phyloP scores from a whole-genome alignment of 2,113 vertebrate genomes.

The Clarias batrachus region DNA sequence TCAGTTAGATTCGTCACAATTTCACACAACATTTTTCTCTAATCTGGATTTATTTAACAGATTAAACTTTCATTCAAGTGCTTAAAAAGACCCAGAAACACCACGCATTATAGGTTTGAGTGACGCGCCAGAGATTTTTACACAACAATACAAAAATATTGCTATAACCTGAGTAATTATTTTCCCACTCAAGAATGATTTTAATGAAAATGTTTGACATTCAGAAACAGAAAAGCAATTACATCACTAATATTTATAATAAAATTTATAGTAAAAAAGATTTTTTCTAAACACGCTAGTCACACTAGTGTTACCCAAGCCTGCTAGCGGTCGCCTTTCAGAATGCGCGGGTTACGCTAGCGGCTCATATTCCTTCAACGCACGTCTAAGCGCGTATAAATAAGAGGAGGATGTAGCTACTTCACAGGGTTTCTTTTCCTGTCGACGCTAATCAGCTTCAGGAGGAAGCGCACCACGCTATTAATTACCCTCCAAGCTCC shows the following conservation, averaged over 20 bases:
- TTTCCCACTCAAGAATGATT: not conserved
- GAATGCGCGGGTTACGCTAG: not conserved
- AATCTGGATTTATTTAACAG: too few species aligned
- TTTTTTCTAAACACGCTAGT: not conserved
- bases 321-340: not conserved
- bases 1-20: too few species aligned
- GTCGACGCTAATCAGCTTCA: constrained; percentile 12
- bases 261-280: not conserved
- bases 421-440: constrained; percentile 1
- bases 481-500: not conserved
- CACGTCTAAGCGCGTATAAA: not conserved
- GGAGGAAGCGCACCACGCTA: not conserved
- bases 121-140: too few species aligned
- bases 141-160: too few species aligned
- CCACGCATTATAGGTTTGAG: too few species aligned
- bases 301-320: not conserved
- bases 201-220: not conserved
- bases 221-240: not conserved
- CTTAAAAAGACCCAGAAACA: too few species aligned
- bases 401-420: not conserved
- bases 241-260: not conserved
- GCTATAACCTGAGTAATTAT: too few species aligned
- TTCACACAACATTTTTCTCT: too few species aligned
- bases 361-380: not conserved
- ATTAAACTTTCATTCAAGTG: too few species aligned